Conservation (phyloP, 2,888 invertebrate species). For the Ectemnius lituratus region DNA sequence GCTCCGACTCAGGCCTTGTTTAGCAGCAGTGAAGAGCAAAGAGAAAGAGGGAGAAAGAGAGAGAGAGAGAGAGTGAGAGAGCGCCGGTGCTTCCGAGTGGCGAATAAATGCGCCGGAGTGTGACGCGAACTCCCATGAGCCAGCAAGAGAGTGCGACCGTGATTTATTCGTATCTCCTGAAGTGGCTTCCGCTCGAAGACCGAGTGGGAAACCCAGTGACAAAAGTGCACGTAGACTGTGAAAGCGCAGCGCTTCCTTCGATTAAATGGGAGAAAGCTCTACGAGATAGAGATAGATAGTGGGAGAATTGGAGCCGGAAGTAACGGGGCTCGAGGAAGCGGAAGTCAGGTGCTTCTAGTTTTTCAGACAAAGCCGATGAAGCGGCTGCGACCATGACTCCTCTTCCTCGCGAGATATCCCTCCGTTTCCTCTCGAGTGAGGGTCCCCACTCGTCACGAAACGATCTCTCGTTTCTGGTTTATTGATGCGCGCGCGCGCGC, state of each 20-base stretch:
- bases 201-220: no score
- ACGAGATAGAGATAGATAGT: no score
- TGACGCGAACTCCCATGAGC: constrained; percentile 2
- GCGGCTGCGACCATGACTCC: no score
- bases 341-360: constrained; percentile 11
- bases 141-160: no score
- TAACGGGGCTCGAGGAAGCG: constrained; percentile 4
- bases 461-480: background rate
- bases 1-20: constrained; percentile 6
- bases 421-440: no score
- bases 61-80: background rate
- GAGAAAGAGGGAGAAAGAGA: background rate
- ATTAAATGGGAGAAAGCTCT: background rate
- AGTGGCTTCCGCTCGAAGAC: no score
- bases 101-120: constrained; percentile 6
- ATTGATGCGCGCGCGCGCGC: no score
- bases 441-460: no score
- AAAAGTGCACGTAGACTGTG: no score
- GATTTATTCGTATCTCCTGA: no score
- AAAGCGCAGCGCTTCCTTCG: background rate
- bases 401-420: no score
- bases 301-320: background rate
- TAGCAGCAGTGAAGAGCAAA: background rate
- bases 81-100: background rate
- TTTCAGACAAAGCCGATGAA: no score